A percentile compares a stretch with the other conserved stretches of the same genome.
These are phyloP conservation scores for Embidobia sp. DNA, from an alignment of 2,888 invertebrate genomes.

Conservation along the genomic window DNA sequence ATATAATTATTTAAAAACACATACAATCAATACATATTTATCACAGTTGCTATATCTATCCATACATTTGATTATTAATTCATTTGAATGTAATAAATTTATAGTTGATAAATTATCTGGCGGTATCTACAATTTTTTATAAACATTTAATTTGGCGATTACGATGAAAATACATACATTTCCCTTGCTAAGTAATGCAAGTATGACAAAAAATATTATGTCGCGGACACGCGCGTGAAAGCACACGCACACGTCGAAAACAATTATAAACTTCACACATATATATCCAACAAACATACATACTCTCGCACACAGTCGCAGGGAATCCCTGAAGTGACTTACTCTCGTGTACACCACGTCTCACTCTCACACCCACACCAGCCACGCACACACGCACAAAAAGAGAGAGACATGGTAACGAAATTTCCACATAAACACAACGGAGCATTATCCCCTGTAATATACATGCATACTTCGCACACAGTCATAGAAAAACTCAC, in stretches of 20 bases:
- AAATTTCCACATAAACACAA: conserved; percentile 54
- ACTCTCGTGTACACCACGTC: conserved; percentile 13
- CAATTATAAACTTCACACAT: conserved; percentile 38
- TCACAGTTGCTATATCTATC: too few relatives aligned
- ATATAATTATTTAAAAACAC: too few relatives aligned
- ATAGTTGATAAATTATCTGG: too few relatives aligned
- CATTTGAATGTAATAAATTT: too few relatives aligned
- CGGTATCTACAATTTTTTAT: too few relatives aligned
- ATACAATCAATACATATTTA: too few relatives aligned
- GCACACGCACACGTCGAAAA: conserved; percentile 40
- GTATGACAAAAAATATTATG: conserved; percentile 40
- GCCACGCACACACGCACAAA: conserved; percentile 2
- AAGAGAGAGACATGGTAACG: conserved; percentile 41
- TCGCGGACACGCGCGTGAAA: conserved; percentile 30
- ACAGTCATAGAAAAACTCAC: conserved; percentile 19
- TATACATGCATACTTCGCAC: conserved; percentile 29
- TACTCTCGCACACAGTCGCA: neutral
- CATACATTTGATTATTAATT: too few relatives aligned
- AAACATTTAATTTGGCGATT: conserved; percentile 22
- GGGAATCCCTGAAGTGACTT: conserved; percentile 37
- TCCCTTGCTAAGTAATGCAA: conserved; percentile 17
- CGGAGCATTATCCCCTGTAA: conserved; percentile 54
- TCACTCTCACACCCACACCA: neutral
- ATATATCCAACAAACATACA: conserved; percentile 4
- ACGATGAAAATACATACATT: conserved; percentile 31